Conservation (phyloP, 2,888 invertebrate species). For the Pseudococcus longispinus region DNA sequence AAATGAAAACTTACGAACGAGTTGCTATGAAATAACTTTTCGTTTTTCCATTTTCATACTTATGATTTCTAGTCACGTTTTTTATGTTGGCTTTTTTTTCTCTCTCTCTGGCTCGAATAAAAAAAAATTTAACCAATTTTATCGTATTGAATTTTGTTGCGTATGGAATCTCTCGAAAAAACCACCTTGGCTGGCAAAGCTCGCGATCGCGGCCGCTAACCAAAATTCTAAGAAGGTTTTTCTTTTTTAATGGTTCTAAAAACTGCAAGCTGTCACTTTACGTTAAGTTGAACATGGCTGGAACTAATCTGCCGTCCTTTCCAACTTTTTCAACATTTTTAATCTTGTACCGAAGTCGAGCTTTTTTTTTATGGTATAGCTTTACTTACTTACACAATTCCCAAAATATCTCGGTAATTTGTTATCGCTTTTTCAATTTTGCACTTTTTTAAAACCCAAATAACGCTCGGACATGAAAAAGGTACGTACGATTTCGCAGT, state of each 20-base stretch:
- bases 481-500: neutral
- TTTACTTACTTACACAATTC: neutral
- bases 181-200: neutral
- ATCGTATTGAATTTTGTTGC: conserved; percentile 15
- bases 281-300: neutral
- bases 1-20: conserved; percentile 39
- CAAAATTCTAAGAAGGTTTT: neutral
- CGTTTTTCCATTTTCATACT: conserved; percentile 23
- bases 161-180: neutral
- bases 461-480: neutral
- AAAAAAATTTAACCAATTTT: conserved; percentile 29
- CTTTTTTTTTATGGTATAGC: neutral
- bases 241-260: neutral
- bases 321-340: conserved; percentile 10
- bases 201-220: neutral
- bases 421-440: conserved; percentile 17
- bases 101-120: neutral
- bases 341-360: neutral
- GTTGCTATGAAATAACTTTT: conserved; percentile 33
- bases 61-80: conserved; percentile 37
- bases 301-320: conserved; percentile 20
- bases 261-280: conserved; percentile 25
- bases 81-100: neutral
- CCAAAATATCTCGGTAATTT: neutral
- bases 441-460: neutral